Evolutionary conservation across 2,113 vertebrate genomes (phyloP).

Genomic region (Nothobranchius furzeri): DNA sequence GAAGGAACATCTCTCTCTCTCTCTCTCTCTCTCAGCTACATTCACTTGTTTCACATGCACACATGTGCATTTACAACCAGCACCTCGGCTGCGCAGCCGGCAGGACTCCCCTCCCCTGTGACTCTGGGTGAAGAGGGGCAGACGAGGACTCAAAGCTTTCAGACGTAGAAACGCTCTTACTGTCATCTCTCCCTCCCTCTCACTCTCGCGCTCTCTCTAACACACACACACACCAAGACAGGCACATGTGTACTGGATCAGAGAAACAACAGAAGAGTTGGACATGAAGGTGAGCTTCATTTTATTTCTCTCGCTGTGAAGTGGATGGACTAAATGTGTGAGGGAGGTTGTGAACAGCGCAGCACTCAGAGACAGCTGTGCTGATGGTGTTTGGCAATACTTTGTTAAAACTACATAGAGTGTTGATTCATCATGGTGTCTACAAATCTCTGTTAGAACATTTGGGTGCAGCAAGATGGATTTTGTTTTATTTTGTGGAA

Average conservation of each 20-base stretch:
- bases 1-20: conserved; percentile 30
- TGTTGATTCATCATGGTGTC: not conserved
- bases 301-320: conserved; percentile 8
- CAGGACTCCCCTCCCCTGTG: conserved; percentile 33
- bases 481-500: not conserved
- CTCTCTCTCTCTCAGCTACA: conserved; percentile 22
- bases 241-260: conserved; percentile 50
- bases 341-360: conserved; percentile 24
- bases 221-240: conserved; percentile 23
- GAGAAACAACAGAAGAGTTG: conserved; percentile 42
- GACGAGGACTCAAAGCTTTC: conserved; percentile 24
- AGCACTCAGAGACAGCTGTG: not conserved
- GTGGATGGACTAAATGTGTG: not conserved
- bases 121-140: conserved; percentile 37
- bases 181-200: not conserved
- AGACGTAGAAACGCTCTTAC: conserved; percentile 15
- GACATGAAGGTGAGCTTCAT: conserved; percentile 69
- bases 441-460: not conserved
- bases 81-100: conserved; percentile 26
- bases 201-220: not conserved
- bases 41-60: conserved; percentile 31
- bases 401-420: not conserved
- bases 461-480: not conserved
- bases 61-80: conserved; percentile 39
- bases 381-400: not conserved